Percentiles rank a stretch among this genome's conserved stretches.
Conservation (phyloP, 2,888 invertebrate genomes). For the Ethmia dodecea region DNA sequence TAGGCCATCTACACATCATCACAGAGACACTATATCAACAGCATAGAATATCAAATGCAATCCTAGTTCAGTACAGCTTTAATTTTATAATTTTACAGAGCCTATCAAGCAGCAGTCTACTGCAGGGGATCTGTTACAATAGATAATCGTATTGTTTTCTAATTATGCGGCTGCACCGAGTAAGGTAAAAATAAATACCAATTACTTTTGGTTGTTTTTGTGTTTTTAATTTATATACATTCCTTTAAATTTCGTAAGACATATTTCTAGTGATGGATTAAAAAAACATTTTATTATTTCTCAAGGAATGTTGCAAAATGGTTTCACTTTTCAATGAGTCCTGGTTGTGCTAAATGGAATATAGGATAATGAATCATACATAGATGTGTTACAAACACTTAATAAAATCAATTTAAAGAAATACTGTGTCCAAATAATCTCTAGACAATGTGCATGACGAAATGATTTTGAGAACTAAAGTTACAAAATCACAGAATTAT, state of each 20-base stretch:
- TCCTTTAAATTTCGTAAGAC: conserved; percentile 6
- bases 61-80: no score
- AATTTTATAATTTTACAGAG: no score
- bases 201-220: no score
- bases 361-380: conserved; percentile 19
- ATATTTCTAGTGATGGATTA: conserved; percentile 4
- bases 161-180: no score
- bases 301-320: conserved; percentile 64
- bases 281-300: conserved; percentile 21
- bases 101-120: background rate
- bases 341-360: conserved; percentile 6
- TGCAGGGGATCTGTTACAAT: no score
- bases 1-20: no score
- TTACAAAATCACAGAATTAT: conserved; percentile 55
- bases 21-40: no score
- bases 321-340: conserved; percentile 24
- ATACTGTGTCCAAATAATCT: conserved; percentile 29
- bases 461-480: conserved; percentile 50
- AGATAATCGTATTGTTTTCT: no score
- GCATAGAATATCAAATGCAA: no score
- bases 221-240: no score
- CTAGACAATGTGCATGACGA: conserved; percentile 33
- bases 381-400: conserved; percentile 40
- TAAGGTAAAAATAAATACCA: no score
- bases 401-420: conserved; percentile 30